Evolutionary conservation across 2,113 vertebrate species (phyloP), one percentile per base, ranked within the genome.

Genomic region (Triplophysa rosa): DNA sequence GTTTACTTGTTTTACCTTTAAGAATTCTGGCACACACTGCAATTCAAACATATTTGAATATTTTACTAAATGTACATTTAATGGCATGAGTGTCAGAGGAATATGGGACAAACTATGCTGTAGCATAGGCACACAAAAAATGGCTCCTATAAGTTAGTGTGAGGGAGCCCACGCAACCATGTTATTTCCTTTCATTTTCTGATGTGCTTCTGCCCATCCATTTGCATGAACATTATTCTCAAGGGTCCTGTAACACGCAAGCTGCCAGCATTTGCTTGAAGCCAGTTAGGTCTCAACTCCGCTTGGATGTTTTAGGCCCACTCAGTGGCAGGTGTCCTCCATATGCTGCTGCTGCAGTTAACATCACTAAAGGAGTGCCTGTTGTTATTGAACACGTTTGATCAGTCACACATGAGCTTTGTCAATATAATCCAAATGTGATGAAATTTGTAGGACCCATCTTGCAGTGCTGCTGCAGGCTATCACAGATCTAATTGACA

Each of bases 201-300:
- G 66, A 81, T 9, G 14, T 14, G 75, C 65, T 77, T 56, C 73
- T 66, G 59, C 54, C 63, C 67, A 61, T 79, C 76, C 76, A 79
- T 85, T 80, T 85, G 71, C 79, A 81, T 77, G 79, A 83, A 75
- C 67, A 40, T 75, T 83, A 81, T 81, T 85, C 84, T 80, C 82
- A 2, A 63, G 79, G 67, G 84, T 54, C 65, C 79, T 75, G 65
- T 81, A 79, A 83, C 73, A 76, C 45, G 56, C 78, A 70, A 74
- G 80, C 78, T 82, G 63, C 72, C 73, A 56, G 64, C 13, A 64
- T 45, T 42, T 77, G 76, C 78, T 59, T 23, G 73, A 74, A 70
- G 61, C 81, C 70, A 70, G 67, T 66, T 37, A 74, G 65, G 63
- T 56, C 24, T 80, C 29, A 70, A 56, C 54, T 42, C 26, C 56